Evolutionary conservation across 2,888 invertebrate genomes (phyloP).

Genomic region (Acanthosepion pharaonis): DNA sequence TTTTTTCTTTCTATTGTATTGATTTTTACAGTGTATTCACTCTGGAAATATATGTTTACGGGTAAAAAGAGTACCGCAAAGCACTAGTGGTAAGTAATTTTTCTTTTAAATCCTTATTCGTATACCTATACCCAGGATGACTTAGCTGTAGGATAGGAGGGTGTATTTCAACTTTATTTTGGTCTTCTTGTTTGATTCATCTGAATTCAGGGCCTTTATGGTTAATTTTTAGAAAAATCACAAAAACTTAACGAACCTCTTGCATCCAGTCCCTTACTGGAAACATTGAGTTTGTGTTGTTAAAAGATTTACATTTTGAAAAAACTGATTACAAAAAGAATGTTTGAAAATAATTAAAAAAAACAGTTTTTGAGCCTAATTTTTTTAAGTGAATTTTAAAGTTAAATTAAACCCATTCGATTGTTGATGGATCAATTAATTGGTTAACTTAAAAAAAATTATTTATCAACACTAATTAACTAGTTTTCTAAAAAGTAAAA

Average conservation of each 20-base stretch:
- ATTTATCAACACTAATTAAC: too few species aligned
- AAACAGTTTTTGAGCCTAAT: too few species aligned
- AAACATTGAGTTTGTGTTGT: too few species aligned
- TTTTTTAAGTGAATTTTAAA: too few species aligned
- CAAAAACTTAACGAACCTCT: background rate
- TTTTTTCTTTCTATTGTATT: slow-evolving; percentile 44
- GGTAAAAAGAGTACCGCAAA: slow-evolving; percentile 82
- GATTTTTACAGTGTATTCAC: slow-evolving; percentile 89
- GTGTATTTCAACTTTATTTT: background rate
- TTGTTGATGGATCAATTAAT: too few species aligned
- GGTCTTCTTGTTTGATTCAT: background rate
- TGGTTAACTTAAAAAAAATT: too few species aligned
- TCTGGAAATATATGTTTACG: slow-evolving; percentile 95
- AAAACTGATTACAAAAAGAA: too few species aligned
- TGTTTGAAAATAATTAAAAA: too few species aligned
- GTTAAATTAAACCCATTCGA: too few species aligned
- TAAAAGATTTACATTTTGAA: too few species aligned
- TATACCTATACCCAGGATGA: background rate
- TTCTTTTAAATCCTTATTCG: background rate
- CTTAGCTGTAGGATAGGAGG: background rate
- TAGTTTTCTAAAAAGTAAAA: too few species aligned
- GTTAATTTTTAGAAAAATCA: background rate
- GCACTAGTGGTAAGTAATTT: slow-evolving; percentile 54
- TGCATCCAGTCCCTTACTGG: too few species aligned
- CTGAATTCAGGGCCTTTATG: background rate